phyloP scores from a whole-genome alignment of 1,140 invertebrate genomes.

The Tetramorium alpestre region DNA sequence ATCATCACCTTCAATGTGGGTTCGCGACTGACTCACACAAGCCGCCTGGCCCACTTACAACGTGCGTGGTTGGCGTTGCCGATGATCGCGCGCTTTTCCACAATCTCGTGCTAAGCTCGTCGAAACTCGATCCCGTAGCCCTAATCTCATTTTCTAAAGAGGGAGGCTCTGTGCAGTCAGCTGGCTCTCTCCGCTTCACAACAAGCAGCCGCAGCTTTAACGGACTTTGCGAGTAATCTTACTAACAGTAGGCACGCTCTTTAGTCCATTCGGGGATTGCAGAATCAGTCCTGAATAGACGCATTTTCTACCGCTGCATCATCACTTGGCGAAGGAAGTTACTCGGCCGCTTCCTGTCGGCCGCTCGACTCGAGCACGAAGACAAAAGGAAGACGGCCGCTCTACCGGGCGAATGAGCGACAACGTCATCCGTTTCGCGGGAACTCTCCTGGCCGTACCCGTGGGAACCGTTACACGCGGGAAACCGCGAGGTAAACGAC shows the following conservation, averaged over 20 bases:
- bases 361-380: conserved; percentile 22
- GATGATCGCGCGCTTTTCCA: conserved; percentile 48
- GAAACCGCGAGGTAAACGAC: conserved; percentile 16
- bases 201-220: neutral
- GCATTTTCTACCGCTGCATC: conserved; percentile 33
- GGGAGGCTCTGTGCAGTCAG: neutral
- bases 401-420: neutral
- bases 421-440: conserved; percentile 54
- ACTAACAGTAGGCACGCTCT: neutral
- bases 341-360: conserved; percentile 41
- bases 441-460: conserved; percentile 17
- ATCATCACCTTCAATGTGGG: conserved; percentile 72
- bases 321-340: conserved; percentile 40
- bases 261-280: neutral
- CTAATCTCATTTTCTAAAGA: neutral
- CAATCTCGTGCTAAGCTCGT: neutral
- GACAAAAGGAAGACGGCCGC: conserved; percentile 39
- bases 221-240: conserved; percentile 14
- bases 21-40: conserved; percentile 82
- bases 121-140: neutral
- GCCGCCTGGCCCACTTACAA: conserved; percentile 79
- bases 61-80: conserved; percentile 44
- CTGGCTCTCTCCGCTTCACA: neutral
- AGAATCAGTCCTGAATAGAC: conserved; percentile 1
- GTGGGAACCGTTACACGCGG: conserved; percentile 45